Conservation (phyloP, 2,797 vertebrate genomes). For the Agapornis canus region DNA sequence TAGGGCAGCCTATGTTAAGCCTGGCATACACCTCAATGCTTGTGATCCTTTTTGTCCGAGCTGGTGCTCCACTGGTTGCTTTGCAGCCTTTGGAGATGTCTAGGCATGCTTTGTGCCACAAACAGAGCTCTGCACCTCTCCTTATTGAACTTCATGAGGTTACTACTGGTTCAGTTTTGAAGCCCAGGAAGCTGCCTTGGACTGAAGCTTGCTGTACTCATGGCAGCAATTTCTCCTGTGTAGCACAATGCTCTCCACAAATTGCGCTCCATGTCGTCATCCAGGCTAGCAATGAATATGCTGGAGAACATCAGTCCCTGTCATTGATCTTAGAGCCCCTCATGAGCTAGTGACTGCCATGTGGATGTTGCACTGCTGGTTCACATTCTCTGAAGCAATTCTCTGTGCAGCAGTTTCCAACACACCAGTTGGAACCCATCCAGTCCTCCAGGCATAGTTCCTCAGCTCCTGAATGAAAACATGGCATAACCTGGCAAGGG, state of each 20-base stretch:
- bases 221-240: background rate
- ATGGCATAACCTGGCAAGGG: background rate
- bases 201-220: background rate
- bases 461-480: background rate
- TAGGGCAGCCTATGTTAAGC: rapidly evolving
- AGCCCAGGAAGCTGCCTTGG: background rate
- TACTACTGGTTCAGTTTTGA: background rate
- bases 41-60: background rate
- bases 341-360: background rate
- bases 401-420: background rate
- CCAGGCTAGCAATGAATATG: background rate
- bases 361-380: background rate
- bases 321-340: background rate
- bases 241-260: rapidly evolving
- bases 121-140: background rate
- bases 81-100: background rate
- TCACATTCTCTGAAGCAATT: background rate
- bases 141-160: background rate
- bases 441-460: background rate
- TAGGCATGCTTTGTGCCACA: background rate
- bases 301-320: background rate
- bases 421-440: background rate
- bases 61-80: background rate
- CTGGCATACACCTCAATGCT: background rate
- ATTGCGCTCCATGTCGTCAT: background rate